A percentile compares a stretch with the other conserved stretches of the same genome.
Evolutionary conservation across 2,888 invertebrate species (phyloP).

Genomic region (Rhamnusium bicolor): DNA sequence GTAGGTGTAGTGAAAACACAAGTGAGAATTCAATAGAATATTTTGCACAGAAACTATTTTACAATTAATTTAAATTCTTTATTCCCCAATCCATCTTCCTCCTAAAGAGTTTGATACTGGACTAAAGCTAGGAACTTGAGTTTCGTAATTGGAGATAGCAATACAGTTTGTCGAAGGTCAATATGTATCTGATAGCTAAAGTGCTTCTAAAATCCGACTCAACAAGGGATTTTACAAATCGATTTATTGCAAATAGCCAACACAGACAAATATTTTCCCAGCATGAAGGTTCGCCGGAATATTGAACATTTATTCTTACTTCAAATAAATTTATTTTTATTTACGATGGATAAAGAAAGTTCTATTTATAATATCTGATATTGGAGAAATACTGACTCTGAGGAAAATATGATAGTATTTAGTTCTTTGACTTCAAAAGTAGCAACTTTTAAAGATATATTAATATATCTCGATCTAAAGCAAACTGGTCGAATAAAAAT

Average conservation of each 20-base stretch:
- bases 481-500: no score
- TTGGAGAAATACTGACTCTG: no score
- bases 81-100: no score
- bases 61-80: no score
- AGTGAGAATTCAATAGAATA: no score
- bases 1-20: no score
- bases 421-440: no score
- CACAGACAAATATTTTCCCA: not conserved
- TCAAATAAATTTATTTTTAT: not conserved
- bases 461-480: no score
- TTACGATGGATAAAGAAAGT: not conserved
- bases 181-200: not conserved
- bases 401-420: no score
- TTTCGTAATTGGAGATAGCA: not conserved
- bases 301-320: not conserved
- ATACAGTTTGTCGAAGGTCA: not conserved
- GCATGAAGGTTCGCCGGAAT: not conserved
- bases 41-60: no score
- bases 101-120: no score
- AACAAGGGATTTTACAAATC: not conserved
- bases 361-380: not conserved
- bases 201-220: not conserved
- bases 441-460: no score
- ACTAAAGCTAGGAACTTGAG: not conserved
- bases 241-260: slow-evolving; percentile 10